Evolutionary conservation across 1,140 invertebrate genomes (phyloP), one percentile per base, ranked within the genome.

Genomic region (Penaeus indicus): DNA sequence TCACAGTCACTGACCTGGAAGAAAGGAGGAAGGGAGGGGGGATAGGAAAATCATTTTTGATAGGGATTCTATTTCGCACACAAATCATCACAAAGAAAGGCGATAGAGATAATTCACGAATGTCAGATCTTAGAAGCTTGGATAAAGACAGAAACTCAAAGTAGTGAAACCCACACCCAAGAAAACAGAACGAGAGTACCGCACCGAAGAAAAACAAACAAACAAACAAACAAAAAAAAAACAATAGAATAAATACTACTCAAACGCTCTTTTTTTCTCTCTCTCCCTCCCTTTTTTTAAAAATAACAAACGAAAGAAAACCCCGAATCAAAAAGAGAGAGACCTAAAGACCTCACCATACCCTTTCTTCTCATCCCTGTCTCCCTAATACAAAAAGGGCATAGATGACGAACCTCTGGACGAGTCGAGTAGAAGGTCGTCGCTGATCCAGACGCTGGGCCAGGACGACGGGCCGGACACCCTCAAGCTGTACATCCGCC

Each of bases 361-460:
- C 25, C 32, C 47, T 22, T n/a, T 38, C 25, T 21, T 69, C 22
- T 69, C 21, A 3, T 38, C 27, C 18, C 75, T 72, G 84, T 32
- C 16, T n/a, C 63, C 38, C 54, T 27, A 25, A 47, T n/a, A 69
- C n/a, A 54, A 83, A 10, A 81, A 84, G 18, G 77, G 85, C 22
- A 38, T 21, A 7, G 62, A 67, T 1, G 90, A 84, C 19, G 86
- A 80, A 19, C 61, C 62, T 27, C 80, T 77, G 72, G 90, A 88
- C 18, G 67, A 60, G 47, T 78, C 77, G 47, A 90, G 86, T 38
- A 42, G 90, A 7, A 77, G 90, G 54, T 91, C 90, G 18, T 90
- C 90, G 21, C 86, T 91, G n/a, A 91, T 91, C 72, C 86, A 91
- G 72, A 88, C 83, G 25, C 78, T 91, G 77, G 90, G 90, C 8